Conservation (phyloP, 2,888 invertebrate species). For the Leucophenga maculata region DNA sequence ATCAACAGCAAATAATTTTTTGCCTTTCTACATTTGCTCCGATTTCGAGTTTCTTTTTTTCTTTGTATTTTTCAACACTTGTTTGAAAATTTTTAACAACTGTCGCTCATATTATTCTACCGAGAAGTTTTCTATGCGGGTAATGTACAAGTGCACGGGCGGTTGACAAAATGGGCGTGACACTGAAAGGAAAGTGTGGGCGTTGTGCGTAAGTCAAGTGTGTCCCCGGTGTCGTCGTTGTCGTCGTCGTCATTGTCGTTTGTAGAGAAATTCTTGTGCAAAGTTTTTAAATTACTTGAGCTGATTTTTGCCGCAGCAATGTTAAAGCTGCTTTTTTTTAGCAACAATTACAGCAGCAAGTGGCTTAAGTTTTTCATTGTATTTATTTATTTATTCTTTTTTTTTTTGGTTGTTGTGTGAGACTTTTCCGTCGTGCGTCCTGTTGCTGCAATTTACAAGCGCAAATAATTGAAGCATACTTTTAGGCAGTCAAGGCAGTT, state of each 20-base stretch:
- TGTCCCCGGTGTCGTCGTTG: not conserved
- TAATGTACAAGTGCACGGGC: not conserved
- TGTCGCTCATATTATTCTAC: slow-evolving; percentile 16
- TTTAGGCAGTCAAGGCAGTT: slow-evolving; percentile 22
- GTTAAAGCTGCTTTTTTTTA: not conserved
- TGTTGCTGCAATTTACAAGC: slow-evolving; percentile 20
- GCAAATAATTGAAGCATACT: slow-evolving; percentile 34
- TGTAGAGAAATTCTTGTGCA: slow-evolving; percentile 21
- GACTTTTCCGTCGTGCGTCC: not conserved
- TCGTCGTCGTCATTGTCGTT: not conserved
- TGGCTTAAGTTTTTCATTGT: not conserved
- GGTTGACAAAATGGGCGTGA: not conserved
- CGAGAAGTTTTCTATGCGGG: not conserved
- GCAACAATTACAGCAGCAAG: not conserved
- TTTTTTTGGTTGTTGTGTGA: not conserved
- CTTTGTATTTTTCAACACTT: slow-evolving; percentile 6
- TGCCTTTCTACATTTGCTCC: not conserved
- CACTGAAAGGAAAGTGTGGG: not conserved
- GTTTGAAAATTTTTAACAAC: slow-evolving; percentile 24
- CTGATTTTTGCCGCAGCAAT: slow-evolving; percentile 26
- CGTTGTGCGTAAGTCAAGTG: not conserved
- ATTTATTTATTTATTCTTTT: not conserved
- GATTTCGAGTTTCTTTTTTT: not conserved
- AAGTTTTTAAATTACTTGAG: slow-evolving; percentile 30
- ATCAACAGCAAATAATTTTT: not conserved